Evolutionary conservation across 2,113 vertebrate genomes (phyloP), one percentile per base, ranked within the genome.

Genomic region (Oreochromis aureus): DNA sequence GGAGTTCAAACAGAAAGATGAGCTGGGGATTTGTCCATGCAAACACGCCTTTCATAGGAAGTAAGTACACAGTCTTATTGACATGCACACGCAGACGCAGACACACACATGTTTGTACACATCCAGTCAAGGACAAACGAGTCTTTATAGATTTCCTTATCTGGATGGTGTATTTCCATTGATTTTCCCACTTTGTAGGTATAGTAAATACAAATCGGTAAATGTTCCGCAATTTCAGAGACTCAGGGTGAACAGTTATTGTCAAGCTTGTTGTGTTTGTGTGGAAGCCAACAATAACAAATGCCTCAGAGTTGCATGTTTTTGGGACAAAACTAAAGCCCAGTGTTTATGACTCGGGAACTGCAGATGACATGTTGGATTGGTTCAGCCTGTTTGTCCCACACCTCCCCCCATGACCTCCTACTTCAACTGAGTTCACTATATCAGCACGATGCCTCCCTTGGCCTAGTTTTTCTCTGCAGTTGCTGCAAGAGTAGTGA

Each of bases 41-140:
- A 99, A 99, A 95, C 99, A 99, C 84, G 99, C 98, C 95, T 99
- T 99, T 96, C 99, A 99, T 95, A 97, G 99, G 95, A 99, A 99
- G 99, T 99, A 85, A 98, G 99, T 97, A 86, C 16, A 71, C 53
- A 36, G 22, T 80, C 82, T 89, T 71, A 46, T 85, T 90, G 12
- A 54, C 78, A 10, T 19, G 5, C 22, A 8, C n/a, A 53, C 27
- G 34, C 48, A 85, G 19, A 56, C 10, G 48, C 41, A 76, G 6
- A 30, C 24, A 51, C 71, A 48, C 41, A 19, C 10, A 56, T 30
- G 58, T 30, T 51, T 55, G 46, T 39, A 69, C 80, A 73, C 19
- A 90, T 32, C 36, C 3, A 63, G 56, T 56, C 53, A 89, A 80
- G 51, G 44, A 48, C 8, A 85, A 24, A 27, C 9, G 7, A 51